Evolutionary conservation across 1,140 invertebrate species (phyloP).

Genomic region (Atta cephalotes): DNA sequence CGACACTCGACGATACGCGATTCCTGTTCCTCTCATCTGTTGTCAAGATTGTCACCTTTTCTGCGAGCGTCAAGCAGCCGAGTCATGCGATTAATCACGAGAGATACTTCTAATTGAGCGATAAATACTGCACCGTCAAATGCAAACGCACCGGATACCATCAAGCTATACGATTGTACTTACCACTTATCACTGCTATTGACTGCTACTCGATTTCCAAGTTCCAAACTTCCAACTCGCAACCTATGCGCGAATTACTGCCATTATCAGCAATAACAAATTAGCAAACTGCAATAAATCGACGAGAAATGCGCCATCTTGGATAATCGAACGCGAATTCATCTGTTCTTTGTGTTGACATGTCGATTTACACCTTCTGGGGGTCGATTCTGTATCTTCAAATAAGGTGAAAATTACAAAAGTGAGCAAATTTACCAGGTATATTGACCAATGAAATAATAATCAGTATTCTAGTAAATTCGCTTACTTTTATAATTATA

Average conservation of each 20-base stretch:
- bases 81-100: neutral
- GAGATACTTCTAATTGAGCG: neutral
- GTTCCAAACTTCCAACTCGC: neutral
- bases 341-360: neutral
- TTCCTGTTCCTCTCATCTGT: no score
- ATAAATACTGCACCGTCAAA: neutral
- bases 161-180: neutral
- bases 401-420: no score
- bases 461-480: no score
- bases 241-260: neutral
- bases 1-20: neutral
- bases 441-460: no score
- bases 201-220: neutral
- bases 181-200: neutral
- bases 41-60: neutral
- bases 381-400: no score
- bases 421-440: no score
- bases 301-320: neutral
- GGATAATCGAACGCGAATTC: neutral
- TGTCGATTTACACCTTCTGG: neutral
- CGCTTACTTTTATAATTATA: no score
- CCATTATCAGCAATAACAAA: neutral
- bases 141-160: slow-evolving; percentile 16
- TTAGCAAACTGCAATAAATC: neutral
- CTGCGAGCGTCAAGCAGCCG: neutral